A percentile compares a stretch with the other conserved stretches of the same genome.
phyloP scores from a whole-genome alignment of 2,888 invertebrate species.

The Anorthoa munda region DNA sequence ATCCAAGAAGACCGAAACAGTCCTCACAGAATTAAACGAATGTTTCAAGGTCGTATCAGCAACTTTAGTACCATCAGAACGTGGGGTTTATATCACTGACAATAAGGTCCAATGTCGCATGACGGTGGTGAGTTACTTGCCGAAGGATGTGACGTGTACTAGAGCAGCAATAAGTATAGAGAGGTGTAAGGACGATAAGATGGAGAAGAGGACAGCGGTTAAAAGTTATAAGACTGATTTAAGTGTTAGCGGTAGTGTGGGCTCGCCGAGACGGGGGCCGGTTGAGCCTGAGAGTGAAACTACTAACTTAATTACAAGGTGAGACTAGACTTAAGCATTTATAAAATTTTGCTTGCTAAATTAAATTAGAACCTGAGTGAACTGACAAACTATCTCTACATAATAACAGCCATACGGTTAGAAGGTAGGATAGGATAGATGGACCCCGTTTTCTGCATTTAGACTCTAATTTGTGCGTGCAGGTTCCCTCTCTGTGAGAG shows the following conservation, averaged over 20 bases:
- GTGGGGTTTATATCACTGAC: conserved; percentile 86
- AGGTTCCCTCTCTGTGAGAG: too few species aligned
- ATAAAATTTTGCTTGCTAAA: not conserved
- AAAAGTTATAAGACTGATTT: conserved; percentile 89
- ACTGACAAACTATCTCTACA: too few species aligned
- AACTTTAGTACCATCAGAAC: conserved; percentile 90
- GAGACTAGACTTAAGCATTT: conserved; percentile 37
- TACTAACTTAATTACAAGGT: conserved; percentile 84
- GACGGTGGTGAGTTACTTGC: conserved; percentile 87
- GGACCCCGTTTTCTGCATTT: too few species aligned
- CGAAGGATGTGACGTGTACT: conserved; percentile 92
- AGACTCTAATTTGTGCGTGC: too few species aligned
- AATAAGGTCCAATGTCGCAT: conserved; percentile 85
- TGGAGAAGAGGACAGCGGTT: conserved; percentile 79
- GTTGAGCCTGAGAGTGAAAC: conserved; percentile 76
- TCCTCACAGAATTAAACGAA: conserved; percentile 90
- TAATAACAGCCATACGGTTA: too few species aligned
- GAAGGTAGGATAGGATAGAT: too few species aligned
- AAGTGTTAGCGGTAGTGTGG: conserved; percentile 81
- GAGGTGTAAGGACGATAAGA: conserved; percentile 84
- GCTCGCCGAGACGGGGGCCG: conserved; percentile 81
- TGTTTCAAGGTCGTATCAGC: conserved; percentile 90
- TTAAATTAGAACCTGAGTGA: too few species aligned
- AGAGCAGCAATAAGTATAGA: conserved; percentile 92
- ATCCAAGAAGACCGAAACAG: conserved; percentile 82